Evolutionary conservation across 1,140 invertebrate genomes (phyloP).

Genomic region (Bicyclus anynana): DNA sequence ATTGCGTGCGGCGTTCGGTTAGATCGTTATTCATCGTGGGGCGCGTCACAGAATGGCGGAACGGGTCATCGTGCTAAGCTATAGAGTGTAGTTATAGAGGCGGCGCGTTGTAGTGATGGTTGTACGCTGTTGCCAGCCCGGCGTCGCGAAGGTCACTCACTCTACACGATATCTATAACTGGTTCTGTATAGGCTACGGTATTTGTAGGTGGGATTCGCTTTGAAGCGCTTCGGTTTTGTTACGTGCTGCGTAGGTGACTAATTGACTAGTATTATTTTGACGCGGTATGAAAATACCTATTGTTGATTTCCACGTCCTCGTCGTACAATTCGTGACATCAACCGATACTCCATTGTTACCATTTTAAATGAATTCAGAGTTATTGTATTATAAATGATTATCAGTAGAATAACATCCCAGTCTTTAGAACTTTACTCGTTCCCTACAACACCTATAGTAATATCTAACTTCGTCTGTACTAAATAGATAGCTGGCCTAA

Average conservation of each 20-base stretch:
- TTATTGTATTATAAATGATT: too few relatives aligned
- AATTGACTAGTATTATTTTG: too few relatives aligned
- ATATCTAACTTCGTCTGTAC: too few relatives aligned
- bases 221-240: not conserved
- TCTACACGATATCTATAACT: conserved; percentile 2
- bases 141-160: conserved; percentile 47
- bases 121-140: conserved; percentile 48
- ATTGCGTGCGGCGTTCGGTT: not conserved
- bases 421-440: too few relatives aligned
- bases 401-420: too few relatives aligned
- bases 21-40: conserved; percentile 29
- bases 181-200: not conserved
- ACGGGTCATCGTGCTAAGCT: conserved; percentile 61
- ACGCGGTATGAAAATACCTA: not conserved
- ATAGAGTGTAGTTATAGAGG: conserved; percentile 27
- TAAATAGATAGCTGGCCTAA: too few relatives aligned
- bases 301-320: not conserved
- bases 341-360: too few relatives aligned
- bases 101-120: conserved; percentile 3
- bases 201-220: not conserved
- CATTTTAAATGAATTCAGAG: too few relatives aligned
- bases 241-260: not conserved
- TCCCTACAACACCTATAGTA: too few relatives aligned
- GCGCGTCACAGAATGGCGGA: conserved; percentile 58
- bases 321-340: not conserved